Percentiles rank a stretch among this genome's conserved stretches.
Conservation (phyloP, 2,797 vertebrate genomes). For the Coregonus suidteri region DNA sequence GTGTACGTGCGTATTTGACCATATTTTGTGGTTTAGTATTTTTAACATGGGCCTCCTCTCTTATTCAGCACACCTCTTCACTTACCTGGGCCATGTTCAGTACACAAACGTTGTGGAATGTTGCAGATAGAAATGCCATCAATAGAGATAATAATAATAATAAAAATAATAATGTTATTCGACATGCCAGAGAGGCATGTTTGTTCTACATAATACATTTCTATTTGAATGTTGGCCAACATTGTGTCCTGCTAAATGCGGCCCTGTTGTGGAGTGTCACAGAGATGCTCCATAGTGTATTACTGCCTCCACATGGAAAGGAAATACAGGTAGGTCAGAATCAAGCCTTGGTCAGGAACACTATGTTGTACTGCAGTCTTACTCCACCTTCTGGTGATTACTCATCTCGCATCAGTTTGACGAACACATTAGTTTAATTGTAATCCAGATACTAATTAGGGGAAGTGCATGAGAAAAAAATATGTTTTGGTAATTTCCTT, state of each 20-base stretch:
- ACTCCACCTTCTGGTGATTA: not conserved
- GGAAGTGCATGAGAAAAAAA: not conserved
- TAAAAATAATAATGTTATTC: not conserved
- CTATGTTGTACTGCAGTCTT: not conserved
- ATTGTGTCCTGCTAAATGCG: too few relatives aligned
- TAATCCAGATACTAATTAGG: not conserved
- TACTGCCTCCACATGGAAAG: not conserved
- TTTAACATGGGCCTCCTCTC: not conserved
- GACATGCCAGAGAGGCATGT: not conserved
- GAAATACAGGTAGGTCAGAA: not conserved
- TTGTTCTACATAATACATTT: not conserved
- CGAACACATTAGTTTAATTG: not conserved
- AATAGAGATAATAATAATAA: not conserved
- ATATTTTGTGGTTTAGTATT: slow-evolving; percentile 1
- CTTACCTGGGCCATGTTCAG: not conserved
- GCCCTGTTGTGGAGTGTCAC: too few relatives aligned
- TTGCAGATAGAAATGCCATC: too few relatives aligned
- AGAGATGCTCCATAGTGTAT: too few relatives aligned
- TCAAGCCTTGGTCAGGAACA: not conserved
- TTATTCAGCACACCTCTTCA: not conserved
- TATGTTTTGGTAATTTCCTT: not conserved
- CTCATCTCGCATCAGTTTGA: not conserved
- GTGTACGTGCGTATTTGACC: not conserved
- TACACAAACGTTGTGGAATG: not conserved
- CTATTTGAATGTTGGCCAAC: too few relatives aligned